A percentile compares a stretch with the other conserved stretches of the same genome.
phyloP scores from a whole-genome alignment of 2,888 invertebrate species.

The Phlogophora meticulosa region DNA sequence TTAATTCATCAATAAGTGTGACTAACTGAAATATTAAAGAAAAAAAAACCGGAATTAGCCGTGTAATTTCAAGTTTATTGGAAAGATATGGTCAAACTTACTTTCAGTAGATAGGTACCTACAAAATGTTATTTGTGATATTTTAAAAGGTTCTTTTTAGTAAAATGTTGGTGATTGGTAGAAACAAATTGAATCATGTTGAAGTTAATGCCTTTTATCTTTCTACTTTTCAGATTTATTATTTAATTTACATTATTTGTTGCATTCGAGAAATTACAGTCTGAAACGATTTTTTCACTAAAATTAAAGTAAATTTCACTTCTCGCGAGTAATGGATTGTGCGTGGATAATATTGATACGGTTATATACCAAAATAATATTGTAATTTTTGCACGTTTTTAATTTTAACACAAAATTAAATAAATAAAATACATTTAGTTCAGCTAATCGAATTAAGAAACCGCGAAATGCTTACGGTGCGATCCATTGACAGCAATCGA shows the following conservation, averaged over 20 bases:
- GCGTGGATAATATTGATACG: neutral
- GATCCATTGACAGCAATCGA: slow-evolving; percentile 40
- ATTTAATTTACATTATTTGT: neutral
- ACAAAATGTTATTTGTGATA: neutral
- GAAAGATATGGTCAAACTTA: neutral
- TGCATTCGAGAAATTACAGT: slow-evolving; percentile 1
- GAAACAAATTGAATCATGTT: neutral
- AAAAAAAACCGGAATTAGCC: neutral
- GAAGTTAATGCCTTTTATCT: slow-evolving; percentile 16
- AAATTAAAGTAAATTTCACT: neutral
- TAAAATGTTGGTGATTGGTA: neutral
- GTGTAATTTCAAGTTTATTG: neutral
- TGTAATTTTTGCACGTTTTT: neutral
- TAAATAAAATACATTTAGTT: too few relatives aligned
- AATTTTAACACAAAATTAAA: slow-evolving; percentile 1
- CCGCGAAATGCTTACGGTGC: slow-evolving; percentile 11
- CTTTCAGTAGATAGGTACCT: too few relatives aligned
- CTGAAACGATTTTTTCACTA: neutral
- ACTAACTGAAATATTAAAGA: neutral
- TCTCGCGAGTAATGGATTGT: too few relatives aligned
- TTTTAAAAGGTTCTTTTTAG: neutral
- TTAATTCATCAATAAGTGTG: slow-evolving; percentile 39
- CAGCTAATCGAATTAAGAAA: neutral
- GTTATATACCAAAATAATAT: neutral
- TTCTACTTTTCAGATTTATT: slow-evolving; percentile 16